These are phyloP conservation scores for Adelphocoris suturalis DNA, from an alignment of 2,888 invertebrate genomes.

Conservation along the genomic window DNA sequence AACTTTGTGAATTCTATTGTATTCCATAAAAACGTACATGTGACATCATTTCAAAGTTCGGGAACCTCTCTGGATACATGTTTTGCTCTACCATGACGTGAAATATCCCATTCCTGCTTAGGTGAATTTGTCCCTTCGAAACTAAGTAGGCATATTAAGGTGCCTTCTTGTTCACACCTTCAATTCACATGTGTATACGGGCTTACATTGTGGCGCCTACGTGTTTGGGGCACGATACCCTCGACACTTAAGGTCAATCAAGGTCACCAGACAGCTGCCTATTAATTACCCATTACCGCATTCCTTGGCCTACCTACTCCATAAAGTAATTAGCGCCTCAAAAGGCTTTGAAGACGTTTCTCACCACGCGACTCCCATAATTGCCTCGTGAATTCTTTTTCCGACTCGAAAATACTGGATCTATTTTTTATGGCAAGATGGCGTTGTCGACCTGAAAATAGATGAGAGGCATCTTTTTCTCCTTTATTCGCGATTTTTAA, in stretches of 20 bases:
- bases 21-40: too few relatives aligned
- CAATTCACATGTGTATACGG: too few relatives aligned
- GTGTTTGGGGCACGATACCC: too few relatives aligned
- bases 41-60: too few relatives aligned
- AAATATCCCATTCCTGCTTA: too few relatives aligned
- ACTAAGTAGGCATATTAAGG: too few relatives aligned
- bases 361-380: not conserved
- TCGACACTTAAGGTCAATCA: not conserved
- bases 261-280: not conserved
- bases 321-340: conserved; percentile 18
- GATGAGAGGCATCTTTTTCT: not conserved
- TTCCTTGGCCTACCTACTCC: conserved; percentile 32
- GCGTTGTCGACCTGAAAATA: not conserved
- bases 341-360: not conserved
- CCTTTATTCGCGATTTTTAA: not conserved
- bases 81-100: too few relatives aligned
- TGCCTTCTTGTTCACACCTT: too few relatives aligned
- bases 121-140: too few relatives aligned
- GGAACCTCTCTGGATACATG: too few relatives aligned
- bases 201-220: too few relatives aligned
- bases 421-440: not conserved
- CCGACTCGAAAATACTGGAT: not conserved
- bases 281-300: conserved; percentile 13
- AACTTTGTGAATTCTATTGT: too few relatives aligned
- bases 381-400: not conserved